phyloP scores from a whole-genome alignment of 1,140 invertebrate species.

The Euwallacea fornicatus region DNA sequence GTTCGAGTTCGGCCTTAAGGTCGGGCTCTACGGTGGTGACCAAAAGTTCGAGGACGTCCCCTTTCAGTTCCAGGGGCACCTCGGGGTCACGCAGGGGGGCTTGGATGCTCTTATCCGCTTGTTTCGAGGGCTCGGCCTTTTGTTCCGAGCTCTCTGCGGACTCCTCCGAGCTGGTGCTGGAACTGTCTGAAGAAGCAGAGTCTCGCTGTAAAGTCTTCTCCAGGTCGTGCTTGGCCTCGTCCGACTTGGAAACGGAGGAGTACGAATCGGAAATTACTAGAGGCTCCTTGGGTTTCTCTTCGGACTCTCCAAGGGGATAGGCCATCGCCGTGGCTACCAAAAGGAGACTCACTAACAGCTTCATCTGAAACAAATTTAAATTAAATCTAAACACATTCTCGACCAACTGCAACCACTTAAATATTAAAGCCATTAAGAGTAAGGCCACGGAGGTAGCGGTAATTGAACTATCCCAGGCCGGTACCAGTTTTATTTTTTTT shows the following conservation, averaged over 20 bases:
- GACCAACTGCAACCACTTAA: not conserved
- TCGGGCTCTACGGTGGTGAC: conserved; percentile 6
- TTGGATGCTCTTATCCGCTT: not conserved
- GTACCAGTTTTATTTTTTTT: conserved; percentile 8
- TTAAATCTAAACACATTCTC: not conserved
- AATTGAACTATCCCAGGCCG: conserved; percentile 4
- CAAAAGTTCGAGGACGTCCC: not conserved
- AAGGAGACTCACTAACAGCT: conserved; percentile 48
- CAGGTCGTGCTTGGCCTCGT: conserved; percentile 36
- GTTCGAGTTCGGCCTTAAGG: conserved; percentile 10
- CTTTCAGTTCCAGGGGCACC: not conserved
- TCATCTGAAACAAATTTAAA: conserved; percentile 52
- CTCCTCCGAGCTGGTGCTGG: conserved; percentile 37
- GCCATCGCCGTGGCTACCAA: conserved; percentile 49
- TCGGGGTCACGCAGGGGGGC: too few species aligned
- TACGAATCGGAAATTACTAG: conserved; percentile 52
- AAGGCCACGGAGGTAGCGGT: not conserved
- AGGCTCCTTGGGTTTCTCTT: conserved; percentile 48
- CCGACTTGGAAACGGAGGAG: conserved; percentile 51
- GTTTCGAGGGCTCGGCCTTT: conserved; percentile 1
- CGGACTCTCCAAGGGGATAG: conserved; percentile 49
- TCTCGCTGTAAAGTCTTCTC: conserved; percentile 31
- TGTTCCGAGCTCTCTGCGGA: conserved; percentile 33
- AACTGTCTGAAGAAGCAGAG: conserved; percentile 27
- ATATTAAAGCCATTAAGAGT: conserved; percentile 8